Conservation (phyloP, 2,888 invertebrate genomes). For the Zygogramma bicolorata region DNA sequence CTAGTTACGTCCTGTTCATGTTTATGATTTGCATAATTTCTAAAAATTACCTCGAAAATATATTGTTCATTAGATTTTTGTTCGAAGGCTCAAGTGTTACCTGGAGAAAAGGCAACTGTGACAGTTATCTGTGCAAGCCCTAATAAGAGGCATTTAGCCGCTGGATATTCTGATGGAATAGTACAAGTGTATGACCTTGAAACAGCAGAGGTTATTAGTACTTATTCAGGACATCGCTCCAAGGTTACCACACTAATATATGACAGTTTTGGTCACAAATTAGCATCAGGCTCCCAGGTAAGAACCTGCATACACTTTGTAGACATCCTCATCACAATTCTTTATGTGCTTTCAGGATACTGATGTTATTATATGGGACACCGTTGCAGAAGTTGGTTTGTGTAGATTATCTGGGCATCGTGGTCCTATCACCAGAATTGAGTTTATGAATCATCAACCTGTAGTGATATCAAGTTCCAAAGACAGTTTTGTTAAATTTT, state of each 20-base stretch:
- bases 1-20: too few species aligned
- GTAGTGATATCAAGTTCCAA: slow-evolving; percentile 87
- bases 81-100: slow-evolving; percentile 79
- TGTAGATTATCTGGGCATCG: slow-evolving; percentile 93
- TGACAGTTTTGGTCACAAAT: slow-evolving; percentile 84
- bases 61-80: slow-evolving; percentile 46
- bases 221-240: slow-evolving; percentile 87
- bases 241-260: slow-evolving; percentile 86
- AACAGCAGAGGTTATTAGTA: slow-evolving; percentile 78
- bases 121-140: slow-evolving; percentile 83
- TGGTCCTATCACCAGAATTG: slow-evolving; percentile 85
- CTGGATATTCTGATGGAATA: slow-evolving; percentile 92
- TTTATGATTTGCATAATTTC: too few species aligned
- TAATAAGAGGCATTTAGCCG: slow-evolving; percentile 84
- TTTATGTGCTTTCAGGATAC: slow-evolving; percentile 89
- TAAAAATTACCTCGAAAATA: too few species aligned
- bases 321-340: too few species aligned
- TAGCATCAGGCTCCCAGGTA: slow-evolving; percentile 91
- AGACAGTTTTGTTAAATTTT: slow-evolving; percentile 96
- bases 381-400: slow-evolving; percentile 90
- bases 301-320: background rate
- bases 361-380: slow-evolving; percentile 94
- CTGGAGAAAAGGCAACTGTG: slow-evolving; percentile 85
- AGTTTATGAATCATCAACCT: slow-evolving; percentile 78
- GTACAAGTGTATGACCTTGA: slow-evolving; percentile 86